Conservation (phyloP, 1,140 invertebrate genomes). For the Parapsyche elsis region DNA sequence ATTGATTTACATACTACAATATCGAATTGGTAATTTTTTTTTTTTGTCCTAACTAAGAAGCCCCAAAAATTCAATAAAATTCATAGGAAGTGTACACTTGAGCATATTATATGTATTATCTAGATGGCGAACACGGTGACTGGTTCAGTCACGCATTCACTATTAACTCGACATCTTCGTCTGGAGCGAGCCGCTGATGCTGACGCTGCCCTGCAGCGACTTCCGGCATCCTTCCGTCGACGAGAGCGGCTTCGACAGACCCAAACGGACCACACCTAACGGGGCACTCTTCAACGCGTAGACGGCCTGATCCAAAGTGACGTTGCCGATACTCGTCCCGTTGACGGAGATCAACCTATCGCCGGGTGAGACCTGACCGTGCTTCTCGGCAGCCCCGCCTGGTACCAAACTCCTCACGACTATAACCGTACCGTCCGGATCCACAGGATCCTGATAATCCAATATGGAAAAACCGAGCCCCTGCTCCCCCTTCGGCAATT, state of each 20-base stretch:
- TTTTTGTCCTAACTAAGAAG: too few species aligned
- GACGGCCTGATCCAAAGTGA: slow-evolving; percentile 90
- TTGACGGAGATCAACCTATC: slow-evolving; percentile 92
- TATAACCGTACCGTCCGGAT: slow-evolving; percentile 90
- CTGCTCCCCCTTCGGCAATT: slow-evolving; percentile 87
- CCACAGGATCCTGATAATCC: slow-evolving; percentile 93
- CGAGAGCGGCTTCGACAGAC: slow-evolving; percentile 66
- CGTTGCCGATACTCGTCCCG: slow-evolving; percentile 86
- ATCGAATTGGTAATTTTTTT: too few species aligned
- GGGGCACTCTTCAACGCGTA: slow-evolving; percentile 88
- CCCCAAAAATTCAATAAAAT: too few species aligned
- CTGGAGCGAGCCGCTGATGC: slow-evolving; percentile 44
- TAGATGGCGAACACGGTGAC: not conserved
- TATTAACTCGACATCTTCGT: slow-evolving; percentile 55
- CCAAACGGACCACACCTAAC: slow-evolving; percentile 83
- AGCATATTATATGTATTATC: not conserved
- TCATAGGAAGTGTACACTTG: too few species aligned
- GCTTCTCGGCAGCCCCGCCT: slow-evolving; percentile 88
- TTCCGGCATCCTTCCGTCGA: slow-evolving; percentile 60
- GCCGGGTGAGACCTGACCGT: slow-evolving; percentile 90
- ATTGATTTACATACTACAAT: too few species aligned
- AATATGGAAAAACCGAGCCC: slow-evolving; percentile 95
- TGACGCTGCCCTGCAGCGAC: slow-evolving; percentile 62
- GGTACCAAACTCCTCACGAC: slow-evolving; percentile 94
- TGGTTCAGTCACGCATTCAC: slow-evolving; percentile 29